These are phyloP conservation scores for Macroramphosus scolopax DNA, from an alignment of 2,797 vertebrate genomes.

Conservation along the genomic window DNA sequence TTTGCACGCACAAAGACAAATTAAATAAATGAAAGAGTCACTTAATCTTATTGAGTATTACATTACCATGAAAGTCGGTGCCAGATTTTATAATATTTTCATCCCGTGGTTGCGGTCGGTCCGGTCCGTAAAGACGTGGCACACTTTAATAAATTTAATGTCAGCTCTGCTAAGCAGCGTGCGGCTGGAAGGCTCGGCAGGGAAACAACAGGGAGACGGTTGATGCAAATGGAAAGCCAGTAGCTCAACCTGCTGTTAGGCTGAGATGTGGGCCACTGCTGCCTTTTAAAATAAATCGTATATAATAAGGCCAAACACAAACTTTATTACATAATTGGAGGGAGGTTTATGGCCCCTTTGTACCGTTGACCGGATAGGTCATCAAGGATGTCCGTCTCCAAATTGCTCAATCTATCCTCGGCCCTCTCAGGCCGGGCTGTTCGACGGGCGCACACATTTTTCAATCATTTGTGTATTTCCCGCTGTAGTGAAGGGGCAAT, in stretches of 20 bases:
- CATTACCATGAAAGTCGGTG: too few species aligned
- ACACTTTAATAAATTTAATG: too few species aligned
- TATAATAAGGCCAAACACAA: constrained; percentile 19
- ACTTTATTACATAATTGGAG: constrained; percentile 22
- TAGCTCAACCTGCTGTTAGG: constrained; percentile 13
- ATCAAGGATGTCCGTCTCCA: constrained; percentile 46
- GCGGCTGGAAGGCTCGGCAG: too few species aligned
- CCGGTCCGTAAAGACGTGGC: too few species aligned
- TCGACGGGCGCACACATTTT: constrained; percentile 44
- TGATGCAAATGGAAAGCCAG: constrained; percentile 10
- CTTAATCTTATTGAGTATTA: too few species aligned
- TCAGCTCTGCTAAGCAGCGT: too few species aligned
- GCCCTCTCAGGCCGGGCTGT: constrained; percentile 38
- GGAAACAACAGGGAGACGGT: constrained; percentile 1
- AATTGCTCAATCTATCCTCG: constrained; percentile 53
- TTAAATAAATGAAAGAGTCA: too few species aligned
- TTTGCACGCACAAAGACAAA: too few species aligned
- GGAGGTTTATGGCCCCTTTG: constrained; percentile 29
- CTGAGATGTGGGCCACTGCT: constrained; percentile 21
- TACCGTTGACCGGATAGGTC: constrained; percentile 35
- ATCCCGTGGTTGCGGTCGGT: too few species aligned
- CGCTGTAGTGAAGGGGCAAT: constrained; percentile 61
- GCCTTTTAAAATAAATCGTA: constrained; percentile 19
- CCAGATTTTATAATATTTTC: too few species aligned
- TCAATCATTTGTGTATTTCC: constrained; percentile 53